A percentile compares a stretch with the other conserved stretches of the same genome.
These are phyloP conservation scores for Lucilia sericata DNA, from an alignment of 1,140 invertebrate species.

Conservation along the genomic window DNA sequence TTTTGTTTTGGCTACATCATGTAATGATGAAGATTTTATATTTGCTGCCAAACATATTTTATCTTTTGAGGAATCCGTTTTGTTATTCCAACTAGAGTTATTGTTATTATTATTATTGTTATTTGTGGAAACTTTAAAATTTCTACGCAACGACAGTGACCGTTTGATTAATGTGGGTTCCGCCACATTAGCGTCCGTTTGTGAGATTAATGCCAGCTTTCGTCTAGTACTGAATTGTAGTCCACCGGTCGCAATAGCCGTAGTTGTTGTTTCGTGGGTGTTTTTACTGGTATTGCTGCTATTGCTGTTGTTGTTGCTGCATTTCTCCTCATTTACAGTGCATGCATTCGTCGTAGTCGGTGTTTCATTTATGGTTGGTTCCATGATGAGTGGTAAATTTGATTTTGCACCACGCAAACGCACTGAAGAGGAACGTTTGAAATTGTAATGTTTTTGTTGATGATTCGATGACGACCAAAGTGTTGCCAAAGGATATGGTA, in stretches of 20 bases:
- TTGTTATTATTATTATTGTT: neutral
- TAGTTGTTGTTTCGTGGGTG: slow-evolving; percentile 36
- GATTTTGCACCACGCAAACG: slow-evolving; percentile 59
- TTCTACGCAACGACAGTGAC: slow-evolving; percentile 46
- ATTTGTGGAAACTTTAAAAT: slow-evolving; percentile 27
- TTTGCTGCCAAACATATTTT: neutral
- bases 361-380: slow-evolving; percentile 40
- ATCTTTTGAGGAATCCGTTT: neutral
- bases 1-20: neutral
- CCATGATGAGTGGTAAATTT: slow-evolving; percentile 44
- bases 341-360: neutral
- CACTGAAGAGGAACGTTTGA: slow-evolving; percentile 48
- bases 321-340: neutral
- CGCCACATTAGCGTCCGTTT: slow-evolving; percentile 23
- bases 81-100: neutral
- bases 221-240: slow-evolving; percentile 5
- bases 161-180: slow-evolving; percentile 41
- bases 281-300: neutral
- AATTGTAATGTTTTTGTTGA: slow-evolving; percentile 4
- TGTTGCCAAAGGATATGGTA: slow-evolving; percentile 54
- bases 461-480: neutral
- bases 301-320: slow-evolving; percentile 22
- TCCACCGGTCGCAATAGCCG: slow-evolving; percentile 41
- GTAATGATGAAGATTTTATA: neutral
- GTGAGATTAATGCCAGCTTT: slow-evolving; percentile 40